Conservation (phyloP, 2,888 invertebrate genomes). For the Apotomis capreana region DNA sequence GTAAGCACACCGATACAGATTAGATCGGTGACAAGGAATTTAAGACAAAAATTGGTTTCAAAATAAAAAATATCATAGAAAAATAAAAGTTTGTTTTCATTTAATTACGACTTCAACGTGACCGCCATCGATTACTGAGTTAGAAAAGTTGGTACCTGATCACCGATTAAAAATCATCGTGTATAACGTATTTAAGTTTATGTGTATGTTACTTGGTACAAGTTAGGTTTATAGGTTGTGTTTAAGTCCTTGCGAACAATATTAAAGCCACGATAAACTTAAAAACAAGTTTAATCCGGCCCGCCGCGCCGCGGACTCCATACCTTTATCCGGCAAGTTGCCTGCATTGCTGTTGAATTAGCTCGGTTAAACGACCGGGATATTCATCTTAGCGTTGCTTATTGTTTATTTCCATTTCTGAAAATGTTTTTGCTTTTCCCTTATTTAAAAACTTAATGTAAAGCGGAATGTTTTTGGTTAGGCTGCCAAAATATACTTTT, state of each 20-base stretch:
- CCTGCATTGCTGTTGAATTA: slow-evolving; percentile 61
- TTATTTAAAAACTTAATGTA: slow-evolving; percentile 22
- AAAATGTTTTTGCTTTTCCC: slow-evolving; percentile 11
- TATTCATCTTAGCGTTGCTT: slow-evolving; percentile 38
- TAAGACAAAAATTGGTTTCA: too few species aligned
- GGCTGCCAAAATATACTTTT: slow-evolving; percentile 34
- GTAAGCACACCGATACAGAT: too few species aligned
- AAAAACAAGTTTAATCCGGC: slow-evolving; percentile 81
- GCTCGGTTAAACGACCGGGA: slow-evolving; percentile 44
- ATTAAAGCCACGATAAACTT: slow-evolving; percentile 80
- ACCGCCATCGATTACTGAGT: too few species aligned
- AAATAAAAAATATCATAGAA: too few species aligned
- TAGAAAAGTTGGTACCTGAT: too few species aligned
- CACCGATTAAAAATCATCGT: too few species aligned
- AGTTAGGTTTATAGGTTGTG: slow-evolving; percentile 67
- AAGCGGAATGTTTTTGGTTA: slow-evolving; percentile 31
- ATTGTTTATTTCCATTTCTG: slow-evolving; percentile 36
- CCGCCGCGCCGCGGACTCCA: slow-evolving; percentile 70
- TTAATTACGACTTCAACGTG: too few species aligned
- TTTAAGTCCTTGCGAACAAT: slow-evolving; percentile 78
- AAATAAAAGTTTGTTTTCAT: too few species aligned
- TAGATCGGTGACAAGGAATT: too few species aligned
- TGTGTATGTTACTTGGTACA: not conserved
- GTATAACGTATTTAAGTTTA: slow-evolving; percentile 1
- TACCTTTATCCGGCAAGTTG: slow-evolving; percentile 51